Conservation (phyloP, 2,797 vertebrate genomes). For the Todus mexicanus region DNA sequence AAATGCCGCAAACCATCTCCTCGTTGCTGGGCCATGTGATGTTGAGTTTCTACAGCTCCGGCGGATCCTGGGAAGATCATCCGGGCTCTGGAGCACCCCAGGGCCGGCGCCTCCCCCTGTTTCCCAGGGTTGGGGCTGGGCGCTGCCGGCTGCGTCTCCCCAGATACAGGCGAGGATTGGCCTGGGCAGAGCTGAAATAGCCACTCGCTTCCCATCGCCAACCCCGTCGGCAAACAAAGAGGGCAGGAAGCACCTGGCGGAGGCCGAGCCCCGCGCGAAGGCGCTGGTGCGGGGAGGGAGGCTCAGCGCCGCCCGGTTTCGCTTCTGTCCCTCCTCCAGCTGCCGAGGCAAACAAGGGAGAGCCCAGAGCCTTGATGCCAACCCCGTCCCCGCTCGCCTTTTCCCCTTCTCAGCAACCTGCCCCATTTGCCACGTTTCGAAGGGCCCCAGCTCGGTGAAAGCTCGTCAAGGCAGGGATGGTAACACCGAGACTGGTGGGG, state of each 20-base stretch:
- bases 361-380: background rate
- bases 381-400: rapidly evolving
- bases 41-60: background rate
- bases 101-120: background rate
- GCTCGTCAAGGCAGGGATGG: rapidly evolving
- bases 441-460: background rate
- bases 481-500: rapidly evolving
- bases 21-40: background rate
- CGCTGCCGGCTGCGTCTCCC: constrained; percentile 10
- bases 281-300: background rate
- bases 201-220: background rate
- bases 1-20: background rate
- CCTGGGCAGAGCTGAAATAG: background rate
- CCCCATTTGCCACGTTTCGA: rapidly evolving
- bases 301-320: background rate
- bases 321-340: constrained; percentile 13
- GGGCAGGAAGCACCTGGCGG: constrained; percentile 74
- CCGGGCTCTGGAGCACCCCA: background rate
- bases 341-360: background rate
- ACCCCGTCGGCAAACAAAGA: background rate
- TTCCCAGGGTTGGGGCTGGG: constrained; percentile 22
- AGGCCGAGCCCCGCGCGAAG: background rate
- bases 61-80: background rate
- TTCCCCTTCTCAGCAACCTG: background rate
- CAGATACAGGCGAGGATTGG: constrained; percentile 64